Percentiles rank a stretch among this genome's conserved stretches.
These are phyloP conservation scores for Rostratula benghalensis DNA, from an alignment of 2,113 vertebrate species.

Conservation along the genomic window DNA sequence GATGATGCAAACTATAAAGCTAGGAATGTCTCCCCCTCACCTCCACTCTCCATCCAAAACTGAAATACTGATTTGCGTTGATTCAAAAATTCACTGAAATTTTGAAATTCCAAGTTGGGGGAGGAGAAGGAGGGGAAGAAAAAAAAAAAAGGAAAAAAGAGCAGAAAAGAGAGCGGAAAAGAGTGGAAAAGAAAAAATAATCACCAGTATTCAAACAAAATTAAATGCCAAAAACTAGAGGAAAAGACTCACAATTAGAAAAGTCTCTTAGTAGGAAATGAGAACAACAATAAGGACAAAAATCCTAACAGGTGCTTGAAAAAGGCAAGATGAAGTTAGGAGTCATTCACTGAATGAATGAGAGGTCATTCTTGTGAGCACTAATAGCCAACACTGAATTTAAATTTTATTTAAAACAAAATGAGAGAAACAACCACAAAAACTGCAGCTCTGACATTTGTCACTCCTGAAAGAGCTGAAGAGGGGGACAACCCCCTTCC, in stretches of 20 bases:
- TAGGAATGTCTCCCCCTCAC: background rate
- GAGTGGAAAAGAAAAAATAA: background rate
- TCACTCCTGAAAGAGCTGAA: background rate
- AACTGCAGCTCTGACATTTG: background rate
- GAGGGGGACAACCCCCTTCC: background rate
- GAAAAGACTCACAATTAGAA: background rate
- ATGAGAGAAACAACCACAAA: background rate
- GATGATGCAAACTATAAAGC: slow-evolving; percentile 10
- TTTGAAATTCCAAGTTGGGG: background rate
- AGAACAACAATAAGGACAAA: background rate
- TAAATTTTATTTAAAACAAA: background rate
- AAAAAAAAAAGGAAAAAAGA: too few species aligned
- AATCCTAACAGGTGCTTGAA: background rate
- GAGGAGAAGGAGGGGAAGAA: background rate
- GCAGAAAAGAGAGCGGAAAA: background rate
- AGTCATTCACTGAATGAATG: background rate
- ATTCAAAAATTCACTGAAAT: background rate
- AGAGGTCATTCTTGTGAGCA: background rate
- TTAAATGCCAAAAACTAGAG: background rate
- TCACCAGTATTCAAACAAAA: background rate
- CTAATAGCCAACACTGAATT: background rate
- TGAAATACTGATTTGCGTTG: background rate
- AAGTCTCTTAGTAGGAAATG: background rate
- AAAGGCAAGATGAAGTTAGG: background rate
- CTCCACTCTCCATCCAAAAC: background rate